Evolutionary conservation across 1,140 invertebrate genomes (phyloP).

Genomic region (Tetragnatha versicolor): DNA sequence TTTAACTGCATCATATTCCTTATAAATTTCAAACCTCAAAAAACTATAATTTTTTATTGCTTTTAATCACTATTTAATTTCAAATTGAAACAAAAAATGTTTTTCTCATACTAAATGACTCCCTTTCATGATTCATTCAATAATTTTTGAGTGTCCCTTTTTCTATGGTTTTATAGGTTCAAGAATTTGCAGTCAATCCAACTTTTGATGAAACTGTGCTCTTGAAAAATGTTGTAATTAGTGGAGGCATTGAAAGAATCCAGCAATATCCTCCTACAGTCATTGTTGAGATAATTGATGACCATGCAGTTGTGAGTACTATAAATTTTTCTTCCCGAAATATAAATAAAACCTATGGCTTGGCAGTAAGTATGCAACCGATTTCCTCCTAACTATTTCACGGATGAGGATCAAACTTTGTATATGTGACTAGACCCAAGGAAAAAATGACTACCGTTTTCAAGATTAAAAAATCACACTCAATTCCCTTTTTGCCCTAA

Average conservation of each 20-base stretch:
- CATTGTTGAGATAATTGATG: neutral
- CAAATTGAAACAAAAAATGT: neutral
- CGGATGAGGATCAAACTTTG: neutral
- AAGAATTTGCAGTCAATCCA: slow-evolving; percentile 86
- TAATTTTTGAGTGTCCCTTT: neutral
- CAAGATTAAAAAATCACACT: too few species aligned
- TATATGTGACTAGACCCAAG: neutral
- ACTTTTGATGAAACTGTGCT: slow-evolving; percentile 89
- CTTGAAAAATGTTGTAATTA: neutral
- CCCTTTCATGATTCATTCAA: neutral
- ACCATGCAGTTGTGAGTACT: neutral
- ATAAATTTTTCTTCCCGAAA: neutral
- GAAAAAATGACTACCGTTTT: too few species aligned
- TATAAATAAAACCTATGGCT: neutral
- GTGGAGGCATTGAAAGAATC: neutral
- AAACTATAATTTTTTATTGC: too few species aligned
- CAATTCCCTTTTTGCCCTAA: too few species aligned
- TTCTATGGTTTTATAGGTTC: neutral
- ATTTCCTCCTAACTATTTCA: neutral
- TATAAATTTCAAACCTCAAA: too few species aligned
- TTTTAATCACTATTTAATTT: too few species aligned
- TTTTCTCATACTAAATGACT: neutral
- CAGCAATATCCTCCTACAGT: neutral
- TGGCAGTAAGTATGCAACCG: neutral
- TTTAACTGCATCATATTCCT: too few species aligned